These are phyloP conservation scores for Neofelis nebulosa DNA, from an alignment of 2,113 vertebrate species.

Conservation along the genomic window DNA sequence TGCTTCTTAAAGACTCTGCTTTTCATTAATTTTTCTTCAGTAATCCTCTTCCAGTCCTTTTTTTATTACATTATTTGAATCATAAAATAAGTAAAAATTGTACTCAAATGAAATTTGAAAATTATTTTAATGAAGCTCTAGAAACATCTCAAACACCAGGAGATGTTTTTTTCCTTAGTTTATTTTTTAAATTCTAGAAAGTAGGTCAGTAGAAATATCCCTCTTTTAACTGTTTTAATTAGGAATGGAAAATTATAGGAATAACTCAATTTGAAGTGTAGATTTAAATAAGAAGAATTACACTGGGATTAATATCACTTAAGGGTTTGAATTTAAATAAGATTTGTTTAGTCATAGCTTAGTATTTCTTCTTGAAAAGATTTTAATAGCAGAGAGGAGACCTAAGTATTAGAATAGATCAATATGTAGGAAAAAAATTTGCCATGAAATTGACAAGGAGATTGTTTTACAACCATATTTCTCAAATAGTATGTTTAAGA, in stretches of 20 bases:
- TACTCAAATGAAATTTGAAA: conserved; percentile 21
- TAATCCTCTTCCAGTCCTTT: neutral
- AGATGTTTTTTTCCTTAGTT: conserved; percentile 1
- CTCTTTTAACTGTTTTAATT: conserved; percentile 59
- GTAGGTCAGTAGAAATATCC: conserved; percentile 47
- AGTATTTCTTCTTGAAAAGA: conserved; percentile 39
- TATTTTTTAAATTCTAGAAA: conserved; percentile 55
- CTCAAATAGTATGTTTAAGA: neutral
- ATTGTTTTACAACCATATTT: conserved; percentile 31
- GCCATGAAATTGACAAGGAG: neutral
- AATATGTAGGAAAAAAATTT: neutral
- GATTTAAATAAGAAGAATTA: conserved; percentile 60
- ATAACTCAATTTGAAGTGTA: conserved; percentile 38
- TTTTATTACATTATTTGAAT: neutral
- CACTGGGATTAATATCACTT: conserved; percentile 46
- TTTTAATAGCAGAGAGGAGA: neutral
- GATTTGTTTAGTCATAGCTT: conserved; percentile 32
- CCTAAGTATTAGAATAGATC: neutral
- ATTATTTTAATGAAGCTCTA: conserved; percentile 59
- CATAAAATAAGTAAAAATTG: conserved; percentile 53
- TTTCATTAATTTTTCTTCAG: neutral
- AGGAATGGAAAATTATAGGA: conserved; percentile 41
- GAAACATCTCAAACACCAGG: conserved; percentile 34
- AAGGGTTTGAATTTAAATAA: conserved; percentile 61
- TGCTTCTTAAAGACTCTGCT: neutral